A percentile compares a stretch with the other conserved stretches of the same genome.
phyloP scores from a whole-genome alignment of 1,140 invertebrate species.

The Latrodectus geometricus region DNA sequence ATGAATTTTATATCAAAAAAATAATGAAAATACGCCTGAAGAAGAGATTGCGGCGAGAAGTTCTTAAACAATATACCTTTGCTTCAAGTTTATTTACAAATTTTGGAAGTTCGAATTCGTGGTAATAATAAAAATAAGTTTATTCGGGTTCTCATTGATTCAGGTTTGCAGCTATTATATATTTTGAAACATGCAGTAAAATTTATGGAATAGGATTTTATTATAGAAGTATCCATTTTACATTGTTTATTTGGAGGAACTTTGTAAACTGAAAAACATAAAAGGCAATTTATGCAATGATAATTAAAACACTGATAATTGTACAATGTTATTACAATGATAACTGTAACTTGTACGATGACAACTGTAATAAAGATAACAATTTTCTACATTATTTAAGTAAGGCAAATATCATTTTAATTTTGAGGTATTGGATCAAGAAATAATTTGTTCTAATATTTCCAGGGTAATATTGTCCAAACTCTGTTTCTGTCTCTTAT shows the following conservation, averaged over 20 bases:
- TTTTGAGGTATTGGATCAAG: slow-evolving; percentile 15
- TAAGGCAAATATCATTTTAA: background rate
- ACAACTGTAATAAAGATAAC: too few species aligned
- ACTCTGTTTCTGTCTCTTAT: too few species aligned
- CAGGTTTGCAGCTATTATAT: background rate
- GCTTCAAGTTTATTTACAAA: background rate
- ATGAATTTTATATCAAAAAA: background rate
- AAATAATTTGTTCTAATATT: background rate
- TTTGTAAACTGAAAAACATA: background rate
- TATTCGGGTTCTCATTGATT: background rate
- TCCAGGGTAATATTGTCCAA: too few species aligned
- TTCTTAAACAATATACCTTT: background rate
- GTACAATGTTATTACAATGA: too few species aligned
- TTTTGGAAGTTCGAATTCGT: background rate
- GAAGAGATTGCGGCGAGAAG: background rate
- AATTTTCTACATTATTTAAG: background rate
- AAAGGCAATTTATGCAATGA: too few species aligned
- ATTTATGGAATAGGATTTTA: slow-evolving; percentile 5
- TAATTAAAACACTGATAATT: too few species aligned
- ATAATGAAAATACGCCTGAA: background rate
- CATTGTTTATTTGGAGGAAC: slow-evolving; percentile 13
- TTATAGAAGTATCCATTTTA: background rate
- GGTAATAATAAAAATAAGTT: background rate
- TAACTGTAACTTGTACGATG: too few species aligned
- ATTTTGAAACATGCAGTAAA: background rate